Conservation (phyloP, 2,113 vertebrate species). For the Esox niger region DNA sequence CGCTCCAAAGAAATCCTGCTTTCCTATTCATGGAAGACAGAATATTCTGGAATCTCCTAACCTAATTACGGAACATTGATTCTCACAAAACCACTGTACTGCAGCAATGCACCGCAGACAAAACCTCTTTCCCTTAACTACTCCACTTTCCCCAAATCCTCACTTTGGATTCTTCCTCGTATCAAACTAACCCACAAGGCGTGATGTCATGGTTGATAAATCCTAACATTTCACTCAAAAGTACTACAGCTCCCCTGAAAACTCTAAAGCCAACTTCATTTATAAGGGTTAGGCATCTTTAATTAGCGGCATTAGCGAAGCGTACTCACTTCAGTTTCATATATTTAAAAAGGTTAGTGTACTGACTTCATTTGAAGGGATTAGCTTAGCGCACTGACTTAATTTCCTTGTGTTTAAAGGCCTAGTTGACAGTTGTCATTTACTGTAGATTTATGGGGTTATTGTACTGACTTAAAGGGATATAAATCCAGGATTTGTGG, state of each 20-base stretch:
- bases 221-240: constrained; percentile 28
- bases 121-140: constrained; percentile 59
- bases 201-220: constrained; percentile 62
- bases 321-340: not conserved
- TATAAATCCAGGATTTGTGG: too few species aligned
- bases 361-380: too few species aligned
- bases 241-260: not conserved
- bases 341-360: too few species aligned
- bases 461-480: too few species aligned
- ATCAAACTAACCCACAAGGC: constrained; percentile 52
- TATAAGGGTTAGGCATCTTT: constrained; percentile 19
- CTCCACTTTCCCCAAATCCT: constrained; percentile 17
- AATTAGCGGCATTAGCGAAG: constrained; percentile 32
- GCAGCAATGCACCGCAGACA: constrained; percentile 41
- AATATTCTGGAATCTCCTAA: constrained; percentile 59
- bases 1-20: constrained; percentile 55
- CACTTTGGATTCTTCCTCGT: constrained; percentile 35
- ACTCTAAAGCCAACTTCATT: not conserved
- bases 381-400: too few species aligned
- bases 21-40: constrained; percentile 55
- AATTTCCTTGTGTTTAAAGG: too few species aligned
- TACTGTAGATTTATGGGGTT: too few species aligned
- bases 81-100: constrained; percentile 37
- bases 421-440: too few species aligned
- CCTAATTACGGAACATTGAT: constrained; percentile 62